Conservation (phyloP, 2,888 invertebrate species). For the Leucoptera coffeella region DNA sequence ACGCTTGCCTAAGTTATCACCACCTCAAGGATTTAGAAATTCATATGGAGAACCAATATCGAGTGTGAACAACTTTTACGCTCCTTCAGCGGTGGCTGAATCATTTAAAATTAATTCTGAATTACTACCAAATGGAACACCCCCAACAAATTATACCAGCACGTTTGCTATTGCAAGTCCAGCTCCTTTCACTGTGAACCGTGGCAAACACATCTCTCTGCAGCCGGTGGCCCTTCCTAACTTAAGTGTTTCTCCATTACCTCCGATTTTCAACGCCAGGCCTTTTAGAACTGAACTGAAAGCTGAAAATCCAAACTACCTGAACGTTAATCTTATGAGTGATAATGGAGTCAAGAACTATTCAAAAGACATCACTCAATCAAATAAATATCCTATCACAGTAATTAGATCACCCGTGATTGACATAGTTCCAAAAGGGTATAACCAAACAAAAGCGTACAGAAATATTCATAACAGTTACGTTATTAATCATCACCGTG, state of each 20-base stretch:
- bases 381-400: conserved; percentile 67
- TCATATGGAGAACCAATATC: conserved; percentile 38
- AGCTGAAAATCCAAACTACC: neutral
- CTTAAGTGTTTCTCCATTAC: conserved; percentile 54
- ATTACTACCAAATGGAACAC: conserved; percentile 19
- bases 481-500: conserved; percentile 28
- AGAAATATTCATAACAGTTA: conserved; percentile 33
- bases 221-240: conserved; percentile 61
- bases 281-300: conserved; percentile 33
- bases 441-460: conserved; percentile 28
- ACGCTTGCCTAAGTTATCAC: conserved; percentile 27
- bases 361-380: conserved; percentile 65
- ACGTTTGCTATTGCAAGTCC: conserved; percentile 34
- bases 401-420: conserved; percentile 64
- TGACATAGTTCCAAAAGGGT: conserved; percentile 41
- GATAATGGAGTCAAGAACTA: conserved; percentile 62
- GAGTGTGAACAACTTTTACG: conserved; percentile 22
- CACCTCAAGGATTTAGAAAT: conserved; percentile 29
- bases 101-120: conserved; percentile 33
- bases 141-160: conserved; percentile 15
- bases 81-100: conserved; percentile 32
- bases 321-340: conserved; percentile 48
- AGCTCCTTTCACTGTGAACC: conserved; percentile 34
- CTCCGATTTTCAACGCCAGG: conserved; percentile 58
- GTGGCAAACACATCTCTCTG: conserved; percentile 38